These are phyloP conservation scores for Dendrolimus kikuchii DNA, from an alignment of 1,140 invertebrate species.

Conservation along the genomic window DNA sequence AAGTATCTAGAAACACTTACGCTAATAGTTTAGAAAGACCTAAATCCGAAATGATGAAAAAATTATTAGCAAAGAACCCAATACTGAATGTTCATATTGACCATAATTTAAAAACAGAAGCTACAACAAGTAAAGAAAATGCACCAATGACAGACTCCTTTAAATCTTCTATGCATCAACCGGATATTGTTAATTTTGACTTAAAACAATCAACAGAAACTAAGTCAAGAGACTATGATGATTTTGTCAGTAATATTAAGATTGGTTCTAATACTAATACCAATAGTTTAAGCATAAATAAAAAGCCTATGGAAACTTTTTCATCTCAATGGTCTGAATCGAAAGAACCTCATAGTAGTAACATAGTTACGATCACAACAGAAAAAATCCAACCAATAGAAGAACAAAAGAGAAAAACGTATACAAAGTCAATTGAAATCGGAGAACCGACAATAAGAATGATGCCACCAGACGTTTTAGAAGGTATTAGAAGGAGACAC, in stretches of 20 bases:
- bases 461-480: conserved; percentile 60
- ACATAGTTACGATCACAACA: conserved; percentile 64
- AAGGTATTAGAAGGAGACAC: conserved; percentile 46
- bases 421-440: conserved; percentile 70
- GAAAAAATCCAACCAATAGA: conserved; percentile 32
- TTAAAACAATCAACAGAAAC: conserved; percentile 41
- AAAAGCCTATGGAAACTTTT: conserved; percentile 38
- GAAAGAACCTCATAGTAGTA: conserved; percentile 37
- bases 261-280: conserved; percentile 64
- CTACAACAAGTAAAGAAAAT: conserved; percentile 42
- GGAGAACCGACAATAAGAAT: conserved; percentile 49
- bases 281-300: conserved; percentile 54
- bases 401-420: conserved; percentile 40
- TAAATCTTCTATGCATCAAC: conserved; percentile 66
- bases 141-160: conserved; percentile 54
- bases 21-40: conserved; percentile 71
- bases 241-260: conserved; percentile 67
- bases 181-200: conserved; percentile 67
- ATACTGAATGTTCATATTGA: conserved; percentile 66
- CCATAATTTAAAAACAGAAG: conserved; percentile 40
- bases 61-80: conserved; percentile 67
- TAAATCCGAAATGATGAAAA: conserved; percentile 73
- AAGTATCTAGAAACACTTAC: conserved; percentile 73
- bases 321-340: conserved; percentile 42
- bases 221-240: conserved; percentile 49